Base-by-base conservation (phyloP, 2,888 invertebrate genomes). In the Eledona agricola region DNA sequence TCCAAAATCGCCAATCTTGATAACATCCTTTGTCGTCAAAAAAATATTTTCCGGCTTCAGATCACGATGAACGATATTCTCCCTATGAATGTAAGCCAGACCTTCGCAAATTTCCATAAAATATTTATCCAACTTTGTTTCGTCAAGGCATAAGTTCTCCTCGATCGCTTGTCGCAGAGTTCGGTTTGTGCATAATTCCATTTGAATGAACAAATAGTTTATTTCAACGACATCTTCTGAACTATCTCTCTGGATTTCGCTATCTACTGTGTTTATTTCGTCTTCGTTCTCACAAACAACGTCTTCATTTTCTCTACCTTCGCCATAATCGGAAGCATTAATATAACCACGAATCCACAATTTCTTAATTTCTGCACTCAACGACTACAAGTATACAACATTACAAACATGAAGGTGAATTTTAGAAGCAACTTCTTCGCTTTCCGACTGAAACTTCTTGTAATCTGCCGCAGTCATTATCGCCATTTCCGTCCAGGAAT, bases 61-160 rank as follows among this genome's bases (percentile, higher is more conserved):
- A 17, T 47, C 47, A 3, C 47, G 25, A 26, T 47, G 47, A 25
- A 37, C 28, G 13, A 47, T 47, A 5, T 35, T 28, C 2, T 28
- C 7, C 10, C 15, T 11, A n/a, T 47, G 47, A 0, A 37, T 35
- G 32, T 47, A 19, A 3, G 37, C 12, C 9, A 47, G 16, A 20
- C 49, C 49, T 31, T 50, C 49, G 9, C 49, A 50, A 15, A 50
- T 38, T 40, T 50, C 40, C 12, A 13, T 29, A 31, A 50, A 50
- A 23, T 50, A 40, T 23, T 31, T 50, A 7, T n/a, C 6, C 5
- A 50, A 4, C 22, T 40, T 50, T 1, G 0, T 3, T 11, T 50
- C 49, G 7, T 50, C 40, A n/a, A 23, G 6, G 12, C 25, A 50
- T 4, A 50, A 40, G 19, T 40, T 11, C 1, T 50, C 15, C 10